Conservation (phyloP, 2,797 vertebrate species). For the Bradypodion pumilum region DNA sequence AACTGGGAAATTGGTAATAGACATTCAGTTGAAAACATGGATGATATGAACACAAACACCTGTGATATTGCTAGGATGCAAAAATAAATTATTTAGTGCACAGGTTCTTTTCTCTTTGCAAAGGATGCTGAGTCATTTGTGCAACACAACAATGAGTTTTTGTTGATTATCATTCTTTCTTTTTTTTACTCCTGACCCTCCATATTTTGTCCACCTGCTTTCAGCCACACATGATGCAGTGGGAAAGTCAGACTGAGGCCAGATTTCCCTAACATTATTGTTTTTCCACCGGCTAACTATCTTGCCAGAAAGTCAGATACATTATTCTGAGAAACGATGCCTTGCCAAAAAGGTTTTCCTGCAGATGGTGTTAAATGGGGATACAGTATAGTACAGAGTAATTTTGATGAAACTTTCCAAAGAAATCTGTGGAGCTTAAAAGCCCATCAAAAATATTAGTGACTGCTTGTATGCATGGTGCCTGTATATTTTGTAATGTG, state of each 20-base stretch:
- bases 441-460: not conserved
- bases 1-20: not conserved
- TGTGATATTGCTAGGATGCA: not conserved
- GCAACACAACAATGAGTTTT: not conserved
- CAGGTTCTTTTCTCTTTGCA: not conserved
- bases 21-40: not conserved
- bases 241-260: not conserved
- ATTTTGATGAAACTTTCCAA: not conserved
- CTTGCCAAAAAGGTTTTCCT: not conserved
- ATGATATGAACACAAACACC: not conserved
- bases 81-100: not conserved
- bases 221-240: not conserved
- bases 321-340: not conserved
- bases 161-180: not conserved
- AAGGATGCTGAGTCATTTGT: slow-evolving; percentile 1
- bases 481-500: not conserved
- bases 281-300: not conserved
- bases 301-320: not conserved
- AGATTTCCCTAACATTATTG: not conserved
- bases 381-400: not conserved
- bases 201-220: not conserved
- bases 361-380: not conserved
- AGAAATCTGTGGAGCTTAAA: not conserved
- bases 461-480: not conserved
- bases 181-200: not conserved